Base-by-base conservation (phyloP, 2,113 vertebrate genomes). In the Agapornis roseicollis region DNA sequence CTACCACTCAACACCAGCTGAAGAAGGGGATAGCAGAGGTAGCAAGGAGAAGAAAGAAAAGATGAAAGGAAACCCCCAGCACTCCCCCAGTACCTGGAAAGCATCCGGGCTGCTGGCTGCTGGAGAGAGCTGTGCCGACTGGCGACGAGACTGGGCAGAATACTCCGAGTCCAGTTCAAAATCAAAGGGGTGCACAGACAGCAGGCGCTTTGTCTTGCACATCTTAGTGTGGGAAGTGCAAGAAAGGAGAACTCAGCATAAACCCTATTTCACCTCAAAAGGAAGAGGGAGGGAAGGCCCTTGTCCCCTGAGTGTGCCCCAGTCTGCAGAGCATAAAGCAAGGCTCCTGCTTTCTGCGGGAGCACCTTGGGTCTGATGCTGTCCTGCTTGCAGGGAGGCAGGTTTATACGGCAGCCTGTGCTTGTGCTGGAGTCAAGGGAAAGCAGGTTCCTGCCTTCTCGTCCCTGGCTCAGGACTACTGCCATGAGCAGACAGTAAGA, bases 141-240 rank as follows among this genome's bases (percentile, higher is more conserved):
- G 97, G 71, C 95, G 88, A 18, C 96, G 95, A 42, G 98, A 96
- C 61, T 97, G 94, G 17, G 90, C 33, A 18, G 97, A 96, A 81
- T 98, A 97, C 16, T 99, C 98, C 1, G 97, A 96, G 69, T 98
- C 98, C 68, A 98, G 94, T 39, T 98, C 98, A 9, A 99, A 99
- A 96, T 99, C 99, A 96, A 98, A 78, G 25, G 98, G 98, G 7
- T 98, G 98, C 69, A 99, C 98, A 46, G 98, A 98, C 60, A 99
- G 98, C 61, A 99, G 98, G 50, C 98, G 98, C 96, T 98, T 99
- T 92, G 97, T 98, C 98, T 98, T 98, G 96, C 97, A 98, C 91
- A 95, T 98, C 98, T 98, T 95, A 63, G 49, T 22, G 4, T 6
- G 47, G 37, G 41, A 89, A 90, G 78, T 31, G 66, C 41, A 47